A percentile compares a stretch with the other conserved stretches of the same genome.
These are phyloP conservation scores for Hyles vespertilio DNA, from an alignment of 1,140 invertebrate species.

Conservation along the genomic window DNA sequence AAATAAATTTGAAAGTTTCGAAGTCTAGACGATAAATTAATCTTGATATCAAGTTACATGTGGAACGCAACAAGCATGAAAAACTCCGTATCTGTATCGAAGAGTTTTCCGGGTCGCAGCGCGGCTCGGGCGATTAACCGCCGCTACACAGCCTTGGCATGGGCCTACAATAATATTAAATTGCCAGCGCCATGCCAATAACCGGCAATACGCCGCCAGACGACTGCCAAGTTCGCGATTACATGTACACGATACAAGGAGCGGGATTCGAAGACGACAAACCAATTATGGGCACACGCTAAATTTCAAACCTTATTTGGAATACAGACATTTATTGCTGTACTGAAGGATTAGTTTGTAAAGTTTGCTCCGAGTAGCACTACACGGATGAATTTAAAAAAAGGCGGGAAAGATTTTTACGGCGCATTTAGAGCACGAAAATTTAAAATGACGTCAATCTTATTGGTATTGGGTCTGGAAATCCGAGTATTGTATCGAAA, in stretches of 20 bases:
- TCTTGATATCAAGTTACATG: neutral
- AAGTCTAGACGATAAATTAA: neutral
- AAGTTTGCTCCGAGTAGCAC: too few species aligned
- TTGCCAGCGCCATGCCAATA: conserved; percentile 59
- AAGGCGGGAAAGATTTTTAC: too few species aligned
- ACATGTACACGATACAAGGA: conserved; percentile 12
- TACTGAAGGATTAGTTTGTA: too few species aligned
- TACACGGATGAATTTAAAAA: too few species aligned
- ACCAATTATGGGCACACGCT: conserved; percentile 29
- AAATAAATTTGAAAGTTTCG: neutral
- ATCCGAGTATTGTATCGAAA: too few species aligned
- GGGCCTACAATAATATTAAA: conserved; percentile 64
- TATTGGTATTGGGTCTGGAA: too few species aligned
- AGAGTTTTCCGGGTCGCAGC: conserved; percentile 43
- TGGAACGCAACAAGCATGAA: conserved; percentile 17
- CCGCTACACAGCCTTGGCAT: conserved; percentile 36
- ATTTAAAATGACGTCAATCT: too few species aligned
- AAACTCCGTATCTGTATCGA: conserved; percentile 14
- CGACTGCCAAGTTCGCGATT: conserved; percentile 52
- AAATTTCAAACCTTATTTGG: too few species aligned
- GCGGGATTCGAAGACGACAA: conserved; percentile 11
- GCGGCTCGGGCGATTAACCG: conserved; percentile 33
- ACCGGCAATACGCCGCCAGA: conserved; percentile 26
- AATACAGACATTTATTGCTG: too few species aligned
- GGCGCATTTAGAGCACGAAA: too few species aligned